Evolutionary conservation across 2,113 vertebrate genomes (phyloP), one percentile per base, ranked within the genome.

Genomic region (Vireo altiloquus): DNA sequence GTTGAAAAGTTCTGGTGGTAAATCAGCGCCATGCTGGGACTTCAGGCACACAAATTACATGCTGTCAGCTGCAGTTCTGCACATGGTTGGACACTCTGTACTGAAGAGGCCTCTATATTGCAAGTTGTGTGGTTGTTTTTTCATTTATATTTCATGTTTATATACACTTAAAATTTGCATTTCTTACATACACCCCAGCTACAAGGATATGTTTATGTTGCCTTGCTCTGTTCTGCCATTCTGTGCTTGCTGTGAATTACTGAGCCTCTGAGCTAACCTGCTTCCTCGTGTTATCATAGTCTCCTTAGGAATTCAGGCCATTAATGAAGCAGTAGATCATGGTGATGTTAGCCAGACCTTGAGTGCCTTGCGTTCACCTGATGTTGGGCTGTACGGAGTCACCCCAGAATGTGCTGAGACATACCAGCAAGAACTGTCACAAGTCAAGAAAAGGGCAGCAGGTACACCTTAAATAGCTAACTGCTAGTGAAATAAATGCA

Each of bases 361-460:
- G 87, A 95, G 97, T 4, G 97, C 98, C 37, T 97, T 99, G 83
- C 98, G 99, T 16, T 98, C 97, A 21, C 97, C 98, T 0, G 98
- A 99, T 15, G 98, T 99, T 5, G 99, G 99, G 33, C 97, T 99
- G 1, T 99, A 99, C 0, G 99, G 99, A 2, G 98, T 99, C 95
- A 99, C 99, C 33, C 98, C 99, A 0, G 99, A 99, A 86, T 99
- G 99, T 59, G 98, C 97, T 0, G 98, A 98, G 61, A 98, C 98
- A 0, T 99, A 99, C 96, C 99, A 99, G 89, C 97, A 96, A 19
- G 99, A 99, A 85, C 97, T 99, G 69, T 71, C 97, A 35, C 98
- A 97, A 83, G 94, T 98, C 72, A 99, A 98, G 95, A 99, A 99
- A 88, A 97, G 92, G 77, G 94, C 95, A 24, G 96, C 98, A 94